phyloP scores from a whole-genome alignment of 2,113 vertebrate species.

The Petaurus breviceps region DNA sequence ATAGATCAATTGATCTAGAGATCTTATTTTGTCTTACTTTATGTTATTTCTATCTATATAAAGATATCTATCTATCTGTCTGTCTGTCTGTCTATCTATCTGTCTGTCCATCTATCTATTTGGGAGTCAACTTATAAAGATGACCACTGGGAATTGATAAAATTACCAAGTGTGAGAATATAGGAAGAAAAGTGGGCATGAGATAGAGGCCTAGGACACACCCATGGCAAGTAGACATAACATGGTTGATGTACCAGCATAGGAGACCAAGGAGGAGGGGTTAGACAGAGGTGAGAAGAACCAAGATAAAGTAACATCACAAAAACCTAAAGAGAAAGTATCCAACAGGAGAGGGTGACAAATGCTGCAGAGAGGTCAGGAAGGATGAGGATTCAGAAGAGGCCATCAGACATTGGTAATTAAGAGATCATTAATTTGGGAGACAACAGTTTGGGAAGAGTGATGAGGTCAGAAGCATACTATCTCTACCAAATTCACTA shows the following conservation, averaged over 20 bases:
- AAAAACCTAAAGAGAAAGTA: constrained; percentile 12
- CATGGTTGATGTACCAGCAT: not conserved
- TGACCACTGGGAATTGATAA: not conserved
- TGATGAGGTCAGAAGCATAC: not conserved
- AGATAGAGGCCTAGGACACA: no score
- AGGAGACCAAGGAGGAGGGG: not conserved
- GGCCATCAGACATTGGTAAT: not conserved
- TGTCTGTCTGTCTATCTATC: no score
- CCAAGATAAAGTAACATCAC: not conserved
- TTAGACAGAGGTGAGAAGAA: not conserved
- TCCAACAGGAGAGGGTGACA: not conserved
- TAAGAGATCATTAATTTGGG: not conserved
- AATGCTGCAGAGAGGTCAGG: constrained; percentile 4
- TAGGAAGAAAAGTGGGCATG: not conserved
- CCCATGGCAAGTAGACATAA: not conserved
- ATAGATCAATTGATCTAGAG: no score
- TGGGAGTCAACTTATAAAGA: not conserved
- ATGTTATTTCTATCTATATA: no score
- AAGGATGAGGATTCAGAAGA: constrained; percentile 1
- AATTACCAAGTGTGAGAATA: not conserved
- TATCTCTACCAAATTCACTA: not conserved
- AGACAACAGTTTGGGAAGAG: not conserved
- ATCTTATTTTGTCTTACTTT: no score
- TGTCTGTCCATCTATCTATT: not conserved
- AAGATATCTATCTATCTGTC: no score